Base-by-base conservation (phyloP, 2,888 invertebrate species). In the Dryococelus australis region DNA sequence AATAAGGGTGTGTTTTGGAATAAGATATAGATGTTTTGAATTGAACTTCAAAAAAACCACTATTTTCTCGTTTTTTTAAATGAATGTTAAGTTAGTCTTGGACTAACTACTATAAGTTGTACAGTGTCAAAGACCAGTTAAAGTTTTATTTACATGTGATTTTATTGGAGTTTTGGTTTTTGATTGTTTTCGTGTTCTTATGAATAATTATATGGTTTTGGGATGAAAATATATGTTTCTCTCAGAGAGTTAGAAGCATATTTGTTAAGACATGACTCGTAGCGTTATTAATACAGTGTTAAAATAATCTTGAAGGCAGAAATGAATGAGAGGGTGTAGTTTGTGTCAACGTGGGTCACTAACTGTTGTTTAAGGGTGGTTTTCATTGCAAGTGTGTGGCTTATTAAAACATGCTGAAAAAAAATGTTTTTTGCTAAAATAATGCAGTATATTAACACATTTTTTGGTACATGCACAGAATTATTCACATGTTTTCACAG, bases 121-220 rank as follows among this genome's bases (percentile, higher is more conserved):
- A 83, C 28, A 83, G 83, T 35, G 83, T 83, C 83, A 83, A 83
- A 83, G 83, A 83, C 83, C 28, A 83, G 83, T 83, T 83, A 83
- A 83, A 28, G 24, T 83, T 83, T 83, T 83, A 83, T 83, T 83
- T 86, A 81, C 85, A 78, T 53, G 86, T 84, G 86, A 84, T 87
- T 86, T 43, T 88, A 84, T 81, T 87, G 85, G 81, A 87, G 83
- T 85, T 88, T 86, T 87, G 87, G 85, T 87, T 85, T 85, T 47
- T 87, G 87, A 87, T 85, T 87, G 87, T 87, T 87, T 87, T 85
- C 79, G 79, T 87, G 84, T 65, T 85, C 78, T 87, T 80, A 78
- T 87, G 84, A 86, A 87, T 87, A 87, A 87, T 65, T 84, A 51
- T 47, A 85, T 86, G 88, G 88, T 87, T 88, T 88, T 87, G 88